Evolutionary conservation across 1,140 invertebrate genomes (phyloP).

Genomic region (Drosophila neocordata): DNA sequence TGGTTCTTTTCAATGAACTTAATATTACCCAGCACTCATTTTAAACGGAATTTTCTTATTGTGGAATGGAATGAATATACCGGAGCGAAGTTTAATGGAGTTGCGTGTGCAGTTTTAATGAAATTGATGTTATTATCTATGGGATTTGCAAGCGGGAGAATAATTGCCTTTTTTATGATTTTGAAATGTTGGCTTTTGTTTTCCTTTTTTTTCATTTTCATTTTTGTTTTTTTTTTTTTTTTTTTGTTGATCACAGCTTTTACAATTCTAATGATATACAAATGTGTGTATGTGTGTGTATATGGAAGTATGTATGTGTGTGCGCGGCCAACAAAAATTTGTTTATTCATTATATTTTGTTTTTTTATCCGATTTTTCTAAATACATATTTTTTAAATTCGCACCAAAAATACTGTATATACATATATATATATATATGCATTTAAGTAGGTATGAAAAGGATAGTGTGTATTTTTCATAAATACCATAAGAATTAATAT

Average conservation of each 20-base stretch:
- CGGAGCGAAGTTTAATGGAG: constrained; percentile 48
- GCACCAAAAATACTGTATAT: constrained; percentile 60
- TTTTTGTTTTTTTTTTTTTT: constrained; percentile 24
- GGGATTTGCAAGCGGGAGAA: constrained; percentile 30
- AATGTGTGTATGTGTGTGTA: constrained; percentile 20
- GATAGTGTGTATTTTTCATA: background rate
- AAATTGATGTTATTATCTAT: constrained; percentile 20
- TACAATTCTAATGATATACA: constrained; percentile 78
- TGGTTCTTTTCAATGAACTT: background rate
- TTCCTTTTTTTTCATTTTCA: constrained; percentile 18
- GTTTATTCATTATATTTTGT: background rate
- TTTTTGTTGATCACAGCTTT: constrained; percentile 71
- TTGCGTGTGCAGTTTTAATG: background rate
- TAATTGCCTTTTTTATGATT: constrained; percentile 12
- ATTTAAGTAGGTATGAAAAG: constrained; percentile 11
- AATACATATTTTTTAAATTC: constrained; percentile 43
- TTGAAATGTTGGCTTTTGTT: constrained; percentile 19
- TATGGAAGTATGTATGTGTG: constrained; percentile 20
- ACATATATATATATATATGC: constrained; percentile 23
- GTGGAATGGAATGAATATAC: constrained; percentile 43
- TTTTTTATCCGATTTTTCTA: background rate
- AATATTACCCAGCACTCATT: background rate
- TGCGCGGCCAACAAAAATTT: constrained; percentile 28
- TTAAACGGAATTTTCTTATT: too few species aligned
- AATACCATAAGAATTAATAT: constrained; percentile 6